A percentile compares a stretch with the other conserved stretches of the same genome.
Evolutionary conservation across 92 coral and sea anemone genomes (phyloP).

Genomic region (Porites evermanni): DNA sequence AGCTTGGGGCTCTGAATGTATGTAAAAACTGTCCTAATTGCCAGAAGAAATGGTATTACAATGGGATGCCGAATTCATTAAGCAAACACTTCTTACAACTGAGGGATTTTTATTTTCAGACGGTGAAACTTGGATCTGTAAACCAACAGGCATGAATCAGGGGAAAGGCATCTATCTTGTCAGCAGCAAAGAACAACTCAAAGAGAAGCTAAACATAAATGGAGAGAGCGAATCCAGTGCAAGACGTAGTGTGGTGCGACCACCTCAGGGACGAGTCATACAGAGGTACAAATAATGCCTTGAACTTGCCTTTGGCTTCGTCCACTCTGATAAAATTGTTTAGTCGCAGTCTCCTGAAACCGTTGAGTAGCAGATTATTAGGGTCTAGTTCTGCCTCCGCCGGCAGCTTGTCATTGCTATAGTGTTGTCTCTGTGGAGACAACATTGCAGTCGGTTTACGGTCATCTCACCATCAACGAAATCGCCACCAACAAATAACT

Average conservation of each 20-base stretch:
- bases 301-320: background rate
- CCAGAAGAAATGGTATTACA: no score
- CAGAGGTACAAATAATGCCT: conserved; percentile 57
- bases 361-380: no score
- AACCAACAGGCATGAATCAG: conserved; percentile 97
- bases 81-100: background rate
- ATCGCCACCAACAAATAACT: no score
- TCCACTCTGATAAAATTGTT: background rate
- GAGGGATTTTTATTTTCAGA: conserved; percentile 45
- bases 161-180: conserved; percentile 94
- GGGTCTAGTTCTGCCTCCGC: no score
- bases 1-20: no score
- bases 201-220: conserved; percentile 69
- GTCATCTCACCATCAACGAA: no score
- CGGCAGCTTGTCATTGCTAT: no score
- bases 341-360: no score
- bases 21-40: no score
- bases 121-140: conserved; percentile 98
- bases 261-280: conserved; percentile 83
- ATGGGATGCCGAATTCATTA: background rate
- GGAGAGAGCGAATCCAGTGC: conserved; percentile 38
- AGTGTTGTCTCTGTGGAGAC: no score
- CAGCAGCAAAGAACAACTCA: conserved; percentile 70
- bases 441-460: no score
- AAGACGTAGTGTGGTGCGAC: conserved; percentile 66